Base-by-base conservation (phyloP, 2,797 vertebrate species). In the Chromobotia macracanthus region DNA sequence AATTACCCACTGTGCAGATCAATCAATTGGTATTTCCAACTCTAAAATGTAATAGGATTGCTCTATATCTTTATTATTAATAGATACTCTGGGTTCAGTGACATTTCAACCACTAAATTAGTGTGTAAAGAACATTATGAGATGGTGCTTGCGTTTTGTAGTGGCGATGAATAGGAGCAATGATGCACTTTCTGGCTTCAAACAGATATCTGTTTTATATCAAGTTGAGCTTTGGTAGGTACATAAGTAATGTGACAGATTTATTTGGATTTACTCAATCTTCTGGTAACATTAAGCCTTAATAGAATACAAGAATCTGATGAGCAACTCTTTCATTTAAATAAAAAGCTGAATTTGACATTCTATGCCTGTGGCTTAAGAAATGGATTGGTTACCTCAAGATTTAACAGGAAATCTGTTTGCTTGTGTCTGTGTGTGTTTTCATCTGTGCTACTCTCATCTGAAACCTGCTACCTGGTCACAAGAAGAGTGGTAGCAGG, bases 381-480 rank as follows among this genome's bases (percentile, higher is more conserved):
- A 81, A 81, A 70, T 18, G 44, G 74, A 77, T 65, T 72, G 68
- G 13, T 61, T 51, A 23, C 19, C 46, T 75, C 28, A 25, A 31
- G 25, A 71, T 61, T 25, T 31, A 66, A 38, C 73, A 35, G 50
- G 15, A 77, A 55, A 48, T 51, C 1, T 70, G 9, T 53, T 1
- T 70, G 61, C 51, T 65, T 56, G 50, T 81, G 13, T 70, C 35
- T 72, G 46, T 73, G 63, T 67, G 15, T 51, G 6, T 70, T 19
- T 55, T 53, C 51, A 41, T 55, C 65, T 77, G 80, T 67, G 67
- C 48, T 65, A n/a, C n/a, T 21, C 64, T 80, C 72, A 80, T 7
- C 41, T n/a, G 55, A 80, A 80, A 69, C 68, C 68, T 81, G 73
- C 72, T 60, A 51, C 63, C 66, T 82, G 46, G 68, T 68, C 63